Evolutionary conservation across 2,888 invertebrate species (phyloP), one percentile per base, ranked within the genome.

Genomic region (Xestia sexstrigata): DNA sequence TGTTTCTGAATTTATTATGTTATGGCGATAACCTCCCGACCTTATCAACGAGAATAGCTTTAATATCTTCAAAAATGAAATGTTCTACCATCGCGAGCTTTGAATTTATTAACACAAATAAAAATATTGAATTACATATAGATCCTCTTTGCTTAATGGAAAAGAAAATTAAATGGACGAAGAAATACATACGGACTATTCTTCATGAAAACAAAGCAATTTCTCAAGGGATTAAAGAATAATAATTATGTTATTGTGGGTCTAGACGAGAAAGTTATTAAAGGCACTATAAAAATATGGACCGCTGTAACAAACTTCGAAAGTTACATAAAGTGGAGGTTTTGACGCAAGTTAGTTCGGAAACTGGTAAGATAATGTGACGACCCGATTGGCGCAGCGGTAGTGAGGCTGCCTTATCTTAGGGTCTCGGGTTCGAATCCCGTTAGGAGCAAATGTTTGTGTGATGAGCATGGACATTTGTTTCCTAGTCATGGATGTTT

Each of bases 31-130:
- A 85, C 84, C 67, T 69, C 11, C 1, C 23, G 79, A 85, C 84
- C 83, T 79, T 55, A 26, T 9, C 42, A 63, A 45, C 76, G n/a
- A 85, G 70, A 85, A 84, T 79, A 79, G 15, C 70, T 73, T 68
- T 60, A 79, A 39, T 85, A 83, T 84, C 84, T 85, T 79, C 67
- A 85, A 85, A 84, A 83, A 85, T 73, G 35, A 68, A 79, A 82
- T 79, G 62, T 55, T 66, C 49, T 49, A 30, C 65, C 62, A 65
- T 70, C 35, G 20, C 35, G 76, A 78, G 72, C 67, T 83, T 80
- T 68, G 60, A 76, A 83, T 83, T 79, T 83, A 85, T 76, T 67
- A 20, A 62, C 47, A 65, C 52, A 76, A 76, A 85, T 71, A 79
- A 79, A 81, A 83, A 62, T 74, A 86, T 74, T 70, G 65, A 82